These are phyloP conservation scores for Peromyscus attwateri DNA, from an alignment of 2,797 vertebrate genomes.

Conservation along the genomic window DNA sequence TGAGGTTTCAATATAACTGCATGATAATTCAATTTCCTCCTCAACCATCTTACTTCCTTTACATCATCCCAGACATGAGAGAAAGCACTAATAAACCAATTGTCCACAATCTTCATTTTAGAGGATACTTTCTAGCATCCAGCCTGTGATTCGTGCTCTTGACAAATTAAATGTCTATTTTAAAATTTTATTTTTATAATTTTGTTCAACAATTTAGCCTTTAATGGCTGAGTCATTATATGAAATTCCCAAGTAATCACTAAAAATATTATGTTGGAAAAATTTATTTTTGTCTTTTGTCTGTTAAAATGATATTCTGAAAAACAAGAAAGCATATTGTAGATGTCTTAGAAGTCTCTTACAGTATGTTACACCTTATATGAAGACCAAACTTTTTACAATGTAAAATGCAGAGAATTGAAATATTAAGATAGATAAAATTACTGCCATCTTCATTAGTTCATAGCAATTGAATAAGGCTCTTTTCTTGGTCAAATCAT, in stretches of 20 bases:
- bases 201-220: not conserved
- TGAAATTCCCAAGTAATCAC: not conserved
- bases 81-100: too few relatives aligned
- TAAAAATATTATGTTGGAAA: not conserved
- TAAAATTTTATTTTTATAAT: not conserved
- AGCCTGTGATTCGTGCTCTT: not conserved
- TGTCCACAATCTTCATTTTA: not conserved
- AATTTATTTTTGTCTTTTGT: not conserved
- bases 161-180: not conserved
- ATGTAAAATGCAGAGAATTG: not conserved
- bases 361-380: not conserved
- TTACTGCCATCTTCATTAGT: not conserved
- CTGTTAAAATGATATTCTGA: not conserved
- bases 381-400: not conserved
- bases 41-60: not conserved
- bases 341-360: not conserved
- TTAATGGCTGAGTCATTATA: not conserved
- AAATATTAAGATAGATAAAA: not conserved
- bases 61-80: not conserved
- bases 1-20: not conserved
- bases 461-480: not conserved
- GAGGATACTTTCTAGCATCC: not conserved
- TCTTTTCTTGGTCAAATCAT: not conserved
- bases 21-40: not conserved
- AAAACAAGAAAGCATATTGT: not conserved